These are phyloP conservation scores for Yasuhikotakia modesta DNA, from an alignment of 2,797 vertebrate species.

Conservation along the genomic window DNA sequence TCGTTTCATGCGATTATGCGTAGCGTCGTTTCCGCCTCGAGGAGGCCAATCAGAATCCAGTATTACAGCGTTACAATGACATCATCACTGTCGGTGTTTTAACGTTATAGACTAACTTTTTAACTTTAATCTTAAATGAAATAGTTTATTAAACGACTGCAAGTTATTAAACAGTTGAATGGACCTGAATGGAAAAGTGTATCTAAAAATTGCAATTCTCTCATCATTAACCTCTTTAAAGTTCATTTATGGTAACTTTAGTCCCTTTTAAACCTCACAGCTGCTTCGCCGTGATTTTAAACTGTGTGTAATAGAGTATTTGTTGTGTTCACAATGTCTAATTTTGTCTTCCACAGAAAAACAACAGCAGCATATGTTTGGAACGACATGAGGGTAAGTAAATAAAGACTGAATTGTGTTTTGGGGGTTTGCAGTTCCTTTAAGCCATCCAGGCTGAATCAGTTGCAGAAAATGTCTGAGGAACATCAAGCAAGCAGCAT, in stretches of 20 bases:
- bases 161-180: neutral
- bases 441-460: neutral
- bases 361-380: neutral
- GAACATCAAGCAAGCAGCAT: neutral
- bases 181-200: neutral
- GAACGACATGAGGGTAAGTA: neutral
- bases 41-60: no score
- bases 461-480: neutral
- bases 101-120: neutral
- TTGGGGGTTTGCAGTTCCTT: neutral
- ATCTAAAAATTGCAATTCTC: no score
- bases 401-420: slow-evolving; percentile 10
- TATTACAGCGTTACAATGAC: no score
- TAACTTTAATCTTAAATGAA: neutral
- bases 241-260: neutral
- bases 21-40: no score
- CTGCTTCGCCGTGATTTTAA: neutral
- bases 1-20: no score
- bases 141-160: no score
- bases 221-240: neutral
- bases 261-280: neutral
- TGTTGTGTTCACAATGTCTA: no score
- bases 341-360: neutral
- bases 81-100: no score
- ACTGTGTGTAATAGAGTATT: no score